These are phyloP conservation scores for Cyprinodon variegatus DNA, from an alignment of 2,113 vertebrate genomes.

Conservation along the genomic window DNA sequence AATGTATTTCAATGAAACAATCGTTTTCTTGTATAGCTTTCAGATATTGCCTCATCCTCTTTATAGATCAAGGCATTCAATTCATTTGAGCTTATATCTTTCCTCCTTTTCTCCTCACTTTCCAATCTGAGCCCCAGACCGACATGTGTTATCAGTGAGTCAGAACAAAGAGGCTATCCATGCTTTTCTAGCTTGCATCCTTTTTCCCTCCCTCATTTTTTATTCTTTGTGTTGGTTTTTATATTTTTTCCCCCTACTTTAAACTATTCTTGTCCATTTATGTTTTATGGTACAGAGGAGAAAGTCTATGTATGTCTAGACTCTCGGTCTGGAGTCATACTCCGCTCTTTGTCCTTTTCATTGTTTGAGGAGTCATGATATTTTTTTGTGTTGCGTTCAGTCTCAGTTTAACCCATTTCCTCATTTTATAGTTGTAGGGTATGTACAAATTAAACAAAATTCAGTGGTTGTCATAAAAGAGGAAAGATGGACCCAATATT, in stretches of 20 bases:
- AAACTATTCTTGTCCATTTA: constrained; percentile 21
- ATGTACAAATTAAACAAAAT: too few relatives aligned
- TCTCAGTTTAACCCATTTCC: too few relatives aligned
- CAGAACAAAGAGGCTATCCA: neutral
- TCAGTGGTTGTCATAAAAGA: too few relatives aligned
- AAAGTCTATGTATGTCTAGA: constrained; percentile 14
- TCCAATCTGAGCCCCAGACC: constrained; percentile 11
- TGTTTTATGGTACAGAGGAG: constrained; percentile 21
- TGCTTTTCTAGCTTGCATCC: neutral
- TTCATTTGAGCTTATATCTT: constrained; percentile 23
- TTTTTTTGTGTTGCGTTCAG: too few relatives aligned
- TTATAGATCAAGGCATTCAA: constrained; percentile 30
- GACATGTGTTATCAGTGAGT: constrained; percentile 22
- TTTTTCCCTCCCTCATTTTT: neutral
- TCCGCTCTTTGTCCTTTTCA: constrained; percentile 31
- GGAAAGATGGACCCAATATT: too few relatives aligned
- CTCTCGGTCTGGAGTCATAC: constrained; percentile 5
- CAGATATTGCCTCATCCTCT: neutral
- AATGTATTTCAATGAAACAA: too few relatives aligned
- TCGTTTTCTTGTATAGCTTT: neutral
- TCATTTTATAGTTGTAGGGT: too few relatives aligned
- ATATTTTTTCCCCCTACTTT: neutral
- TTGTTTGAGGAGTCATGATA: constrained; percentile 14
- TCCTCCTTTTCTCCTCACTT: constrained; percentile 4
- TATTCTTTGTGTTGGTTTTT: neutral